These are phyloP conservation scores for Pseudococcus jackbeardsleyi DNA, from an alignment of 2,888 invertebrate genomes.

Conservation along the genomic window DNA sequence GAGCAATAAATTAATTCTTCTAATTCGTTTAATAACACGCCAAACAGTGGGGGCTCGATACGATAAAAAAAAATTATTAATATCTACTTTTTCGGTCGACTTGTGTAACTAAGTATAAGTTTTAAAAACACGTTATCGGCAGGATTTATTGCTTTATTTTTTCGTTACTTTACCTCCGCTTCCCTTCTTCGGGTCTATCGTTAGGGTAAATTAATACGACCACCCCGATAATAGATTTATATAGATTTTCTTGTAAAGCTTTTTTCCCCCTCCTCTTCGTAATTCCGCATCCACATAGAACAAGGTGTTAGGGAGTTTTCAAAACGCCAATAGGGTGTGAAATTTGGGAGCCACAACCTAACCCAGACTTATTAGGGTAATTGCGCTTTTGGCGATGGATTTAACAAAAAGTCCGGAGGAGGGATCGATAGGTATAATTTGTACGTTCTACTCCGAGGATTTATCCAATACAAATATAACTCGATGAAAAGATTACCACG, in stretches of 20 bases:
- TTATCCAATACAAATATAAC: neutral
- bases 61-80: neutral
- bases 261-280: neutral
- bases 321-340: neutral
- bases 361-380: neutral
- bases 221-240: constrained; percentile 22
- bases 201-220: neutral
- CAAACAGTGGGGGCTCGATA: neutral
- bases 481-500: constrained; percentile 17
- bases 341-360: neutral
- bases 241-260: neutral
- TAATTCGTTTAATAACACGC: neutral
- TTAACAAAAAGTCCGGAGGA: neutral
- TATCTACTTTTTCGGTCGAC: constrained; percentile 6
- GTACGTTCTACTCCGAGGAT: neutral
- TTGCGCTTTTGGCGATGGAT: neutral
- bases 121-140: constrained; percentile 12
- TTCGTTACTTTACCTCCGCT: neutral
- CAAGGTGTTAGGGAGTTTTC: constrained; percentile 7
- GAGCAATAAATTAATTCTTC: too few relatives aligned
- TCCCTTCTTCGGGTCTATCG: neutral
- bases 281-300: neutral
- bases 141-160: constrained; percentile 1
- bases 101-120: neutral
- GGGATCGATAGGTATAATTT: neutral